A percentile compares a stretch with the other conserved stretches of the same genome.
Conservation (phyloP, 1,140 invertebrate genomes). For the Trissolcus basalis region DNA sequence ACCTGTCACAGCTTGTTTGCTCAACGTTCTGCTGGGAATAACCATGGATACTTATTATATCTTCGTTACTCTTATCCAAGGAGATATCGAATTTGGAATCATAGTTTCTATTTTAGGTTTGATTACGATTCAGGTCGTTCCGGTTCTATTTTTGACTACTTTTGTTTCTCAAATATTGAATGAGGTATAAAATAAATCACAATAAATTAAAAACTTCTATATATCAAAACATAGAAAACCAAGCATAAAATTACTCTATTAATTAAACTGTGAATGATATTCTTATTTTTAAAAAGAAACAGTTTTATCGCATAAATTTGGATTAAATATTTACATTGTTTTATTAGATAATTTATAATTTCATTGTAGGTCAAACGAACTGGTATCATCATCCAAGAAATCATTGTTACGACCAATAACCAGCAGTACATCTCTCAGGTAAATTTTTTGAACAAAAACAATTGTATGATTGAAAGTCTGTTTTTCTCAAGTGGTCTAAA, state of each 20-base stretch:
- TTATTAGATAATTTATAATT: too few relatives aligned
- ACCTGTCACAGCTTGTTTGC: slow-evolving; percentile 7
- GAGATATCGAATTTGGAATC: background rate
- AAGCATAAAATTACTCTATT: too few relatives aligned
- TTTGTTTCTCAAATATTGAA: slow-evolving; percentile 19
- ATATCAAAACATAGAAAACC: too few relatives aligned
- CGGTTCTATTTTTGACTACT: slow-evolving; percentile 11
- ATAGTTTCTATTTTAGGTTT: background rate
- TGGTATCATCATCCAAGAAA: slow-evolving; percentile 2
- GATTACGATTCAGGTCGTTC: background rate
- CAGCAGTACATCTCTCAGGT: background rate
- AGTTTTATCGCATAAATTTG: too few relatives aligned
- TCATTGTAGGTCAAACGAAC: background rate
- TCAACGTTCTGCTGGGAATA: background rate
- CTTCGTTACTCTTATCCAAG: background rate
- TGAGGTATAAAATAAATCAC: too few relatives aligned
- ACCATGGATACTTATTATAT: slow-evolving; percentile 9
- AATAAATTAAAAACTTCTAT: too few relatives aligned
- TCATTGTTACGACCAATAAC: background rate
- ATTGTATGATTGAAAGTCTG: too few relatives aligned
- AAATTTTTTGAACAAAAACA: too few relatives aligned
- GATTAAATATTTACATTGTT: too few relatives aligned
- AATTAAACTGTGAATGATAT: too few relatives aligned
- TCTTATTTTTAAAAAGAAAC: too few relatives aligned
- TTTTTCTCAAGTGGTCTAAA: too few relatives aligned